These are phyloP conservation scores for Brachyptera risi DNA, from an alignment of 2,888 invertebrate species.

Conservation along the genomic window DNA sequence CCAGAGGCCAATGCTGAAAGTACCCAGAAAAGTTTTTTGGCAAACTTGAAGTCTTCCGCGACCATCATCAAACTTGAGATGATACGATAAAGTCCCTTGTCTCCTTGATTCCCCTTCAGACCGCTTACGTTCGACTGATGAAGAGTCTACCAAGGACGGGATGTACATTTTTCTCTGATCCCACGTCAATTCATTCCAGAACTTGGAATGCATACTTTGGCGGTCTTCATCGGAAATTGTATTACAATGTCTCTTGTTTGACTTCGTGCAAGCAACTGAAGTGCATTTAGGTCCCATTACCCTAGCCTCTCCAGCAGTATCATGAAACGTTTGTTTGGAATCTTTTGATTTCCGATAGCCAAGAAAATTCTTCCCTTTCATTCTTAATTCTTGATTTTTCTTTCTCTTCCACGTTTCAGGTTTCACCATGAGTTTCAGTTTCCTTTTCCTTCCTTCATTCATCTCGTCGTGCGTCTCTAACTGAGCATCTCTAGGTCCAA, in stretches of 20 bases:
- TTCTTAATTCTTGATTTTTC: too few species aligned
- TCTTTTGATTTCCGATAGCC: background rate
- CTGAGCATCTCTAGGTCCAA: too few species aligned
- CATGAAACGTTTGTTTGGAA: background rate
- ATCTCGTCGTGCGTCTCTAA: too few species aligned
- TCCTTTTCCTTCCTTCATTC: background rate
- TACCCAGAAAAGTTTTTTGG: conserved; percentile 23
- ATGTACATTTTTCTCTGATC: background rate
- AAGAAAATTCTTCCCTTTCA: background rate
- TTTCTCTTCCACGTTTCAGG: too few species aligned
- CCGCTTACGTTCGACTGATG: background rate
- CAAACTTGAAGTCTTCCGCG: conserved; percentile 16
- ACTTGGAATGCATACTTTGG: conserved; percentile 21
- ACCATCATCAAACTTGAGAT: background rate
- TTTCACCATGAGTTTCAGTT: background rate
- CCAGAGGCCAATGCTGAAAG: conserved; percentile 19
- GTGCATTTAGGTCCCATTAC: background rate
- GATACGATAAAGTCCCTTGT: background rate
- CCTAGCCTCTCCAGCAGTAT: background rate
- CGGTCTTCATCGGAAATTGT: conserved; percentile 23
- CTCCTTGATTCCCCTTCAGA: background rate
- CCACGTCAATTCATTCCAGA: conserved; percentile 28
- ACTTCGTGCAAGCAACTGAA: background rate
- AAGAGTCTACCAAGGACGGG: conserved; percentile 11
- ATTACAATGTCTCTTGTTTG: conserved; percentile 14